Evolutionary conservation across 2,888 invertebrate genomes (phyloP).

Genomic region (Reticulitermes lucifugus): DNA sequence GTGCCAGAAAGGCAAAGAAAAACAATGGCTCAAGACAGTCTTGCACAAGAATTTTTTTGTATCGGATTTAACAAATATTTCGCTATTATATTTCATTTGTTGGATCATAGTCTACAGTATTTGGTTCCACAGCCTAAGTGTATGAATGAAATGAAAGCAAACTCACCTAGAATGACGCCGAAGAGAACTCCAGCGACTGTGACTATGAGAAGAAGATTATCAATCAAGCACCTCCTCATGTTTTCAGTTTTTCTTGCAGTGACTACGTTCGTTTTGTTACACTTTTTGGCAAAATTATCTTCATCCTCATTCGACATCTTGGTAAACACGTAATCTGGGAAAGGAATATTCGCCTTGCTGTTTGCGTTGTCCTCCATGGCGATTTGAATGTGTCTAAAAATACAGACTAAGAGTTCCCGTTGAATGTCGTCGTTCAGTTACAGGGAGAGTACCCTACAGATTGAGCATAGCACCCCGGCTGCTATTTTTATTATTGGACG

Average conservation of each 20-base stretch:
- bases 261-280: constrained; percentile 60
- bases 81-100: too few species aligned
- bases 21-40: too few species aligned
- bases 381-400: neutral
- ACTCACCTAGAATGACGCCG: constrained; percentile 79
- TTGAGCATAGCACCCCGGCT: neutral
- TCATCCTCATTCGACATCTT: constrained; percentile 72
- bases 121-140: neutral
- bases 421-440: constrained; percentile 10
- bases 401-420: neutral
- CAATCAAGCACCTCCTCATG: constrained; percentile 75
- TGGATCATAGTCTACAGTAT: too few species aligned
- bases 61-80: too few species aligned
- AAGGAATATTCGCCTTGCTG: constrained; percentile 56
- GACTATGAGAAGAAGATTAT: constrained; percentile 82
- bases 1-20: too few species aligned
- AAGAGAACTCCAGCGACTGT: constrained; percentile 84
- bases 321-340: constrained; percentile 85
- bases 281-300: constrained; percentile 48
- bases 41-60: too few species aligned
- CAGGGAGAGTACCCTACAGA: neutral
- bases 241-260: constrained; percentile 66
- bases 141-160: neutral
- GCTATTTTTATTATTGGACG: too few species aligned
- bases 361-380: constrained; percentile 26